Conservation (phyloP, 2,888 invertebrate genomes). For the Luperina testacea region DNA sequence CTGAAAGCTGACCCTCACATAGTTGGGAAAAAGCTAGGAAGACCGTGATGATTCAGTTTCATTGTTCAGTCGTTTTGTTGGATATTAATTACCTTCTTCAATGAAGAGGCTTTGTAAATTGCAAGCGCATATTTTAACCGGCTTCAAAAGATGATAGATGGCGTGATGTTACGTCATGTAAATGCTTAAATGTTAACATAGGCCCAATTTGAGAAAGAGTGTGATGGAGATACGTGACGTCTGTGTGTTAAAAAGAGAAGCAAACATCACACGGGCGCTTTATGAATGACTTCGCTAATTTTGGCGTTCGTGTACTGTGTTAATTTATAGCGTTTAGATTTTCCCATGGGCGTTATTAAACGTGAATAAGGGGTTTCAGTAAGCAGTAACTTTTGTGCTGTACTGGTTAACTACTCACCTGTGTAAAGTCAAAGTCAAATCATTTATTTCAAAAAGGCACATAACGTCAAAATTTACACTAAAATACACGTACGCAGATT, state of each 20-base stretch:
- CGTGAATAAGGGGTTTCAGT: not conserved
- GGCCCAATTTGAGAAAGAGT: slow-evolving; percentile 9
- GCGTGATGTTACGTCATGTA: not conserved
- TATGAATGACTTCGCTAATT: slow-evolving; percentile 38
- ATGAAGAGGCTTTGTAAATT: not conserved
- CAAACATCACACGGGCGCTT: not conserved
- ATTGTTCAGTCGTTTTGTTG: not conserved
- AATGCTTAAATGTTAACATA: not conserved
- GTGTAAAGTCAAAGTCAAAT: not conserved
- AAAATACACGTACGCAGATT: no score
- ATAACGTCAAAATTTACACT: no score
- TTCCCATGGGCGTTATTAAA: slow-evolving; percentile 26
- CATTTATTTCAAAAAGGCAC: not conserved
- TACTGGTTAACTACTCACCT: not conserved
- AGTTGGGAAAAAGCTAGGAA: not conserved
- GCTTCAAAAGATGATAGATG: not conserved
- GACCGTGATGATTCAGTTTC: not conserved
- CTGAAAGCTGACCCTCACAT: not conserved
- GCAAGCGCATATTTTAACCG: not conserved
- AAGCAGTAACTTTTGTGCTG: slow-evolving; percentile 3
- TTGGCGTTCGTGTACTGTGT: slow-evolving; percentile 9
- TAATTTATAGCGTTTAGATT: slow-evolving; percentile 31
- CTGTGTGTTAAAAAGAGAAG: slow-evolving; percentile 11
- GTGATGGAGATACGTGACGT: not conserved
- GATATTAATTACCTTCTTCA: not conserved